These are phyloP conservation scores for Cyrtorhinus lividipennis DNA, from an alignment of 1,140 invertebrate species.

Conservation along the genomic window DNA sequence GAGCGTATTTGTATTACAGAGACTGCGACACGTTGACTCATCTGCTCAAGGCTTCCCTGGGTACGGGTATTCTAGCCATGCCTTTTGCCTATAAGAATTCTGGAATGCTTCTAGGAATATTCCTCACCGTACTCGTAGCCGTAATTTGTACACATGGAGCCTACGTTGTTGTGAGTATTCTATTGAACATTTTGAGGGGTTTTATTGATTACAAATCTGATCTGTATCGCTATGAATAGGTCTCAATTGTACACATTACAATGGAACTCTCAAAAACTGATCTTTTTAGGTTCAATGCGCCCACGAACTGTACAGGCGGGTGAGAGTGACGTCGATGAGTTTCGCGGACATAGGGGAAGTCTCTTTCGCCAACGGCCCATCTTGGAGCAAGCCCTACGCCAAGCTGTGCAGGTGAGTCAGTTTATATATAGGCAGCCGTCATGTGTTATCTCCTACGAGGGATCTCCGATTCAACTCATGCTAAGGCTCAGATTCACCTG, in stretches of 20 bases:
- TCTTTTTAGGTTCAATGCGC: conserved; percentile 63
- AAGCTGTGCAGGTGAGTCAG: conserved; percentile 40
- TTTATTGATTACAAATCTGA: no score
- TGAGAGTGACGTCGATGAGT: conserved; percentile 49
- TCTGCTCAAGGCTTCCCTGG: conserved; percentile 73
- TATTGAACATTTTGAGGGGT: no score
- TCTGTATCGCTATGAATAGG: no score
- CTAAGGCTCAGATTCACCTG: no score
- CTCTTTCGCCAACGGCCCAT: conserved; percentile 54
- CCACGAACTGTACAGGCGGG: conserved; percentile 56
- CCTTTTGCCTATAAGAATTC: conserved; percentile 66
- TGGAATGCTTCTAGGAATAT: conserved; percentile 58
- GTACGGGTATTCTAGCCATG: conserved; percentile 85
- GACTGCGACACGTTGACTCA: conserved; percentile 72
- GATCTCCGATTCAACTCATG: no score
- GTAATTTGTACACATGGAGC: conserved; percentile 74
- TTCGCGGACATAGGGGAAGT: conserved; percentile 62
- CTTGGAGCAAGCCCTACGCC: conserved; percentile 43
- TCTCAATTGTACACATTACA: no score
- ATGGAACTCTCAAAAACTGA: no score
- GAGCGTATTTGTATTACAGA: conserved; percentile 33
- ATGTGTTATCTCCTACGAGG: no score
- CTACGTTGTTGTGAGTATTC: conserved; percentile 65
- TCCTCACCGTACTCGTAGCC: conserved; percentile 63
- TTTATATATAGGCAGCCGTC: no score